These are phyloP conservation scores for Scaptomyza hsui DNA, from an alignment of 1,140 invertebrate genomes.

Conservation along the genomic window DNA sequence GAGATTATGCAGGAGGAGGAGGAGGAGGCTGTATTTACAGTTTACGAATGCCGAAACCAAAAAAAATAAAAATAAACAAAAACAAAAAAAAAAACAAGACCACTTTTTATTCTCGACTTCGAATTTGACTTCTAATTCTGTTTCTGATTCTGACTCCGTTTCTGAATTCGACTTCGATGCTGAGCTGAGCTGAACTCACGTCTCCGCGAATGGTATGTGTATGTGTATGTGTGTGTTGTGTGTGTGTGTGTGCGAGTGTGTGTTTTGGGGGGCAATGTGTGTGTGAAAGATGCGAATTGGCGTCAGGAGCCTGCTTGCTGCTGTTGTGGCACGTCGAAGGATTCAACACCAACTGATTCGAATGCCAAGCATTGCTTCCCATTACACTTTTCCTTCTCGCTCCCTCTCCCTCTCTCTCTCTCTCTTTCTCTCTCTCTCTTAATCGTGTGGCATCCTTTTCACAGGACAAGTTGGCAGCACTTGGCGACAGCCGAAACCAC, in stretches of 20 bases:
- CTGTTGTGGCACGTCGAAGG: conserved; percentile 71
- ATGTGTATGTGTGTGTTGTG: neutral
- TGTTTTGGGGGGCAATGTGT: conserved; percentile 1
- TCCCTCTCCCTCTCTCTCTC: no score
- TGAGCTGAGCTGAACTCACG: neutral
- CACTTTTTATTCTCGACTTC: conserved; percentile 3
- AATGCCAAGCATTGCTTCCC: conserved; percentile 11
- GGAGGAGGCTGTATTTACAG: conserved; percentile 18
- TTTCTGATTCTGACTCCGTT: neutral
- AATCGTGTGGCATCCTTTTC: conserved; percentile 23
- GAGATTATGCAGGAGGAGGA: neutral
- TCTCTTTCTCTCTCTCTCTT: no score
- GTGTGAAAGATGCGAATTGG: neutral
- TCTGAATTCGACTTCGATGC: neutral
- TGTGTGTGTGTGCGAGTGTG: neutral
- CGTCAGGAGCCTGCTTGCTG: conserved; percentile 18
- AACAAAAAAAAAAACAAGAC: conserved; percentile 16
- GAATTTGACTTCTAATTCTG: neutral
- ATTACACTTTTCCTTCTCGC: conserved; percentile 13
- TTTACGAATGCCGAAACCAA: conserved; percentile 30
- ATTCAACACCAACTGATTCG: conserved; percentile 75
- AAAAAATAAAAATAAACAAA: no score
- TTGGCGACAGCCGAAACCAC: neutral
- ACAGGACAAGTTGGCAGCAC: conserved; percentile 37
- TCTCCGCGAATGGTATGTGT: neutral